phyloP scores from a whole-genome alignment of 1,140 invertebrate species.

The Polyergus mexicanus region DNA sequence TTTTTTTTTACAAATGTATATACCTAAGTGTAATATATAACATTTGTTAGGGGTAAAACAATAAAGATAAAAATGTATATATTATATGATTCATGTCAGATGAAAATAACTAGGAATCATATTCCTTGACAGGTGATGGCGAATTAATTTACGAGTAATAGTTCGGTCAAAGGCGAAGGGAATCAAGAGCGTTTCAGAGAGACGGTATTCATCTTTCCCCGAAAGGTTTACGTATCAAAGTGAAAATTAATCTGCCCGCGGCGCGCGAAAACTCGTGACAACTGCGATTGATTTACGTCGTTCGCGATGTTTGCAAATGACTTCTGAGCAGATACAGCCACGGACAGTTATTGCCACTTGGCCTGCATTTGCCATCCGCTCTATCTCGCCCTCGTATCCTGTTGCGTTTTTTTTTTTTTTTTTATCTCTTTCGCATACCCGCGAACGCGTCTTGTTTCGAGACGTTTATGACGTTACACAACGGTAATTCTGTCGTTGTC shows the following conservation, averaged over 20 bases:
- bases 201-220: slow-evolving; percentile 44
- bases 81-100: slow-evolving; percentile 3
- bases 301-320: slow-evolving; percentile 82
- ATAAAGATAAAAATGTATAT: slow-evolving; percentile 5
- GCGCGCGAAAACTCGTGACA: slow-evolving; percentile 78
- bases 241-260: slow-evolving; percentile 73
- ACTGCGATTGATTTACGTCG: slow-evolving; percentile 83
- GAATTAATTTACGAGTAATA: slow-evolving; percentile 60
- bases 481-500: slow-evolving; percentile 84
- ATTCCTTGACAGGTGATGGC: slow-evolving; percentile 32
- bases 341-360: slow-evolving; percentile 61
- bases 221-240: slow-evolving; percentile 72
- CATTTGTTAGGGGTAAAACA: neutral
- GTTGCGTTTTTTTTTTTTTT: slow-evolving; percentile 2
- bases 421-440: slow-evolving; percentile 50
- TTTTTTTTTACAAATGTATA: neutral
- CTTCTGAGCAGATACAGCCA: slow-evolving; percentile 67
- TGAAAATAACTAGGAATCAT: slow-evolving; percentile 38
- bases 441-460: slow-evolving; percentile 62
- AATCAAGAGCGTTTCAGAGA: slow-evolving; percentile 55
- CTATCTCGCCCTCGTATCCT: slow-evolving; percentile 2
- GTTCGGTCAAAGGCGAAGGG: slow-evolving; percentile 51
- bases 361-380: slow-evolving; percentile 46
- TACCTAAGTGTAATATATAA: neutral
- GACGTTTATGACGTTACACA: slow-evolving; percentile 82